Base-by-base conservation (phyloP, 2,113 vertebrate species). In the Calyptommatus sinebrachiatus region DNA sequence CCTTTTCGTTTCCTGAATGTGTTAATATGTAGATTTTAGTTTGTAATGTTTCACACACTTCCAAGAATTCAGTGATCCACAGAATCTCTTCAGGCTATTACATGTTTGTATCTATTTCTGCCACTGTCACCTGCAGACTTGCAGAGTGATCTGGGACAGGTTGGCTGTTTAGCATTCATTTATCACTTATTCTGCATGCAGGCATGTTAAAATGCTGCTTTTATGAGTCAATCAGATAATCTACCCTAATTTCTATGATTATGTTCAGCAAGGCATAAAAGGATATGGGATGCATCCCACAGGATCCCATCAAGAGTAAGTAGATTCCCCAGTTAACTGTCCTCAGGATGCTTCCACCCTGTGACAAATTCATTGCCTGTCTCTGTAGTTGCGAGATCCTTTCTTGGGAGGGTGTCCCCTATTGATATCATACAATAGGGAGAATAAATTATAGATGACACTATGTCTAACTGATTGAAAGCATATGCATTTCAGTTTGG, bases 241-340 rank as follows among this genome's bases (percentile, higher is more conserved):
- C 2, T 72, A 8, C 70, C 46, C 11, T 18, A 21, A 7, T 85
- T 79, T 70, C 84, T 80, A 84, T 90, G 80, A 90, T 81, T 79
- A 87, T 16, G 62, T 71, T 81, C 71, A 87, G 81, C 1, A 28
- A 89, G 73, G 73, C 83, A 89, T 45, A 85, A 89, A 71, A 85
- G 66, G 81, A 90, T 79, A 60, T 85, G 83, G 81, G 82, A 57
- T 79, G 87, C 20, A 29, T 89, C 77, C 65, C 85, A 78, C 31
- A 71, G 80, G 84, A 87, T 77, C 68, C 65, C 26, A 11, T 72
- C 74, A 75, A 82, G 69, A 80, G 80, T 86, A 84, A 74, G 73
- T 78, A 67, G 67, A 87, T 83, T 91, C 85, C 80, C 76, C 8
- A 68, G 81, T 77, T 73, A 86, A 63, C 80, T 78, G 72, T 48